Conservation (phyloP, 2,797 vertebrate genomes). For the Sebastes taczanowskii region DNA sequence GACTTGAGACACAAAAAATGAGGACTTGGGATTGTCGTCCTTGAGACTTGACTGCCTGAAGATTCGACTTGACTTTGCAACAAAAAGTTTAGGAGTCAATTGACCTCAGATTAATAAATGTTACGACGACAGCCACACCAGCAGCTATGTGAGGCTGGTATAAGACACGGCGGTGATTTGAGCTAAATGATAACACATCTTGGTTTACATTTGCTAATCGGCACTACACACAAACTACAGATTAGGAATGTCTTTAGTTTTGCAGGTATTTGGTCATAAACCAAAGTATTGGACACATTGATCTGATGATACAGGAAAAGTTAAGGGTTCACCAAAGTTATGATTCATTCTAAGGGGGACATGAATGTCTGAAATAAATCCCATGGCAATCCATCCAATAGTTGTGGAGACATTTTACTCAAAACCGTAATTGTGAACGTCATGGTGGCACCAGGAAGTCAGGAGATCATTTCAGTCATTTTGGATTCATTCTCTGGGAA, state of each 20-base stretch:
- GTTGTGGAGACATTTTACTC: background rate
- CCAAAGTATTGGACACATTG: background rate
- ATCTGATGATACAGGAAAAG: background rate
- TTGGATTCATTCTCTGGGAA: background rate
- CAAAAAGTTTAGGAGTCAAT: background rate
- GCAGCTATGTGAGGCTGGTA: background rate
- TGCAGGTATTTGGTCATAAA: background rate
- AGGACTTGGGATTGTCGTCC: background rate
- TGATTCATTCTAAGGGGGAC: background rate
- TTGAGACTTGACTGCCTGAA: background rate
- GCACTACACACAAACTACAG: background rate
- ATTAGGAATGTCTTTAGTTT: background rate
- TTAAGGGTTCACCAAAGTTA: background rate
- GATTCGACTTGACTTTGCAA: background rate
- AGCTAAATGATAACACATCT: background rate
- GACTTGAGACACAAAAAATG: background rate
- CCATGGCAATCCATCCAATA: background rate
- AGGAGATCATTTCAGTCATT: background rate
- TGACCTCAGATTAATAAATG: background rate
- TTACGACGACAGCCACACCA: background rate
- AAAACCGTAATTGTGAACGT: background rate
- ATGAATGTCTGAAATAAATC: background rate
- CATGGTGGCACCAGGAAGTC: background rate
- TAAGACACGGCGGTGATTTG: too few species aligned
- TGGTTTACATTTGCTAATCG: background rate